These are phyloP conservation scores for Sesamia inferens DNA, from an alignment of 2,888 invertebrate genomes.

Conservation along the genomic window DNA sequence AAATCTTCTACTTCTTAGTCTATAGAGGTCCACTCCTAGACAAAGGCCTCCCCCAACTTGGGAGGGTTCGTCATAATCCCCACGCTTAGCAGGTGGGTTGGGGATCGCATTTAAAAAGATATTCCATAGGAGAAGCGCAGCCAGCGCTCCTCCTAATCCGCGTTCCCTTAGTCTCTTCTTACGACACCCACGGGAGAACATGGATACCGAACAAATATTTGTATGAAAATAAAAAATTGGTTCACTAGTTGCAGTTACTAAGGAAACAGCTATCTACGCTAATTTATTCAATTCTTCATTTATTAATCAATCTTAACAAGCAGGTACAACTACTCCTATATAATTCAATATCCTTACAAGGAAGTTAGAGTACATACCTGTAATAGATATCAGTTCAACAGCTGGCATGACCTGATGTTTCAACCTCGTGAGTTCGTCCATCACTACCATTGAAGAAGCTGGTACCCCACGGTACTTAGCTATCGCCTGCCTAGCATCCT, in stretches of 20 bases:
- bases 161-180: too few relatives aligned
- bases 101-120: too few relatives aligned
- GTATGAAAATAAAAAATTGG: too few relatives aligned
- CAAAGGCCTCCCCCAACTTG: too few relatives aligned
- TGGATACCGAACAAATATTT: too few relatives aligned
- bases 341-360: background rate
- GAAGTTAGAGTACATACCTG: conserved; percentile 57
- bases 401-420: conserved; percentile 81
- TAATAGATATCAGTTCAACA: conserved; percentile 79
- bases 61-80: too few relatives aligned
- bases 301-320: background rate
- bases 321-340: background rate
- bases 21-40: too few relatives aligned
- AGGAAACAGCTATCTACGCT: background rate
- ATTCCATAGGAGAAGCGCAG: too few relatives aligned
- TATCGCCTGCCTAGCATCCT: conserved; percentile 80
- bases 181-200: too few relatives aligned
- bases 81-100: too few relatives aligned
- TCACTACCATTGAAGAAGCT: conserved; percentile 75
- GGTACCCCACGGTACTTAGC: conserved; percentile 80
- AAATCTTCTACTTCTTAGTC: too few relatives aligned
- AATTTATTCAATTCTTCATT: background rate
- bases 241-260: background rate
- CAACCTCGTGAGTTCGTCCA: conserved; percentile 79
- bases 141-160: too few relatives aligned